phyloP scores from a whole-genome alignment of 2,113 vertebrate genomes.

The Tenrec ecaudatus region DNA sequence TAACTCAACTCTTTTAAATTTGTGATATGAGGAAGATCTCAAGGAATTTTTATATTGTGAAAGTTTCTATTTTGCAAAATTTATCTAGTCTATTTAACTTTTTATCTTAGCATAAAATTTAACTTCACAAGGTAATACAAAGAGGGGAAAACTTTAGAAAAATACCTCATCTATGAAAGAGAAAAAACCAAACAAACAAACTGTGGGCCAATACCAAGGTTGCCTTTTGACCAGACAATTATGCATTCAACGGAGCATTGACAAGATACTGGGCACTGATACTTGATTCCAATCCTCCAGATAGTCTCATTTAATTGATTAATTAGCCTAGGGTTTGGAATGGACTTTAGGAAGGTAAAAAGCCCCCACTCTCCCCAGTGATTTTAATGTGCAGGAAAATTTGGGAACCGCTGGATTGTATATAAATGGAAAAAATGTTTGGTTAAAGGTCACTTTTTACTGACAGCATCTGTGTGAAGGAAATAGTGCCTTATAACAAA shows the following conservation, averaged over 20 bases:
- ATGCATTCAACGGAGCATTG: not conserved
- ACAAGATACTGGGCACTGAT: not conserved
- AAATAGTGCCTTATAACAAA: slow-evolving; percentile 37
- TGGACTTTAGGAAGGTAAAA: slow-evolving; percentile 2
- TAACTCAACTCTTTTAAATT: slow-evolving; percentile 54
- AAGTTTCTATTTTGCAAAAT: too few relatives aligned
- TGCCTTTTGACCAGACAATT: not conserved
- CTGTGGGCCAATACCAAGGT: not conserved
- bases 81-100: slow-evolving; percentile 3
- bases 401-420: slow-evolving; percentile 22
- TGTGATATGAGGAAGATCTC: slow-evolving; percentile 71
- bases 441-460: slow-evolving; percentile 56
- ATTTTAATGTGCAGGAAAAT: slow-evolving; percentile 3
- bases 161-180: not conserved
- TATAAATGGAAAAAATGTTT: slow-evolving; percentile 6
- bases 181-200: not conserved
- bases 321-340: slow-evolving; percentile 9
- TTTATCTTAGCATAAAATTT: slow-evolving; percentile 47
- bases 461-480: slow-evolving; percentile 40
- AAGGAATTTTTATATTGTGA: slow-evolving; percentile 36
- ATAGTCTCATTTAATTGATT: slow-evolving; percentile 43
- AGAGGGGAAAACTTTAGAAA: not conserved
- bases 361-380: not conserved
- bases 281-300: not conserved
- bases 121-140: slow-evolving; percentile 37